Evolutionary conservation across 2,797 vertebrate genomes (phyloP), one percentile per base, ranked within the genome.

Genomic region (Hydrolagus colliei): DNA sequence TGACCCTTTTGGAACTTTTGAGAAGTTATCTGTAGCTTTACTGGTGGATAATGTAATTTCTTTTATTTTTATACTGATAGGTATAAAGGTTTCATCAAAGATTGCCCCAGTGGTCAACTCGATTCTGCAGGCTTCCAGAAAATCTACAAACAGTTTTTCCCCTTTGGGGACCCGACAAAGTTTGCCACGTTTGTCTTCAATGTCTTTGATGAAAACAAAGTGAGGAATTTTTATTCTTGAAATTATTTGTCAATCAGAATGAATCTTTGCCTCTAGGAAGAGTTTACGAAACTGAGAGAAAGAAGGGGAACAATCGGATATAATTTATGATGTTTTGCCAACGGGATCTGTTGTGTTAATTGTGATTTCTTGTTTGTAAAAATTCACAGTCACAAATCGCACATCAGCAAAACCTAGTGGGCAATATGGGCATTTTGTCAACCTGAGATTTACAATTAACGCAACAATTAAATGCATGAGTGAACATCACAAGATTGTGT

Each of bases 71-170:
- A 68, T 52, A 8, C 6, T 72, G 18, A 0, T 92, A 99, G 98
- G 98, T 99, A 99, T 91, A 99, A 99, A 91, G 98, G 98, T 89
- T 99, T 99, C 89, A 99, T 99, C 89, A 99, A 99, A 91, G 98
- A 99, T 88, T 99, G 98, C 87, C 98, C 98, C 76, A 99, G 97
- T 0, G 98, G 98, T 73, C 98, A 99, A 93, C 93, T 99, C 59
- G 98, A 99, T 0, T 96, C 97, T 0, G 93, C 96, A 0, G 98
- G 98, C 87, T 99, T 99, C 91, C 98, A 99, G 93, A 99, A 99
- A 94, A 99, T 99, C 90, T 99, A 99, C 79, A 99, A 99, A 89
- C 98, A 99, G 87, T 99, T 99, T 92, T 99, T 99, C 91, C 98
- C 98, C 0, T 99, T 99, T 0, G 98, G 98, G 0, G 98, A 99